phyloP scores from a whole-genome alignment of 2,797 vertebrate species.

The Sebastes miniatus region DNA sequence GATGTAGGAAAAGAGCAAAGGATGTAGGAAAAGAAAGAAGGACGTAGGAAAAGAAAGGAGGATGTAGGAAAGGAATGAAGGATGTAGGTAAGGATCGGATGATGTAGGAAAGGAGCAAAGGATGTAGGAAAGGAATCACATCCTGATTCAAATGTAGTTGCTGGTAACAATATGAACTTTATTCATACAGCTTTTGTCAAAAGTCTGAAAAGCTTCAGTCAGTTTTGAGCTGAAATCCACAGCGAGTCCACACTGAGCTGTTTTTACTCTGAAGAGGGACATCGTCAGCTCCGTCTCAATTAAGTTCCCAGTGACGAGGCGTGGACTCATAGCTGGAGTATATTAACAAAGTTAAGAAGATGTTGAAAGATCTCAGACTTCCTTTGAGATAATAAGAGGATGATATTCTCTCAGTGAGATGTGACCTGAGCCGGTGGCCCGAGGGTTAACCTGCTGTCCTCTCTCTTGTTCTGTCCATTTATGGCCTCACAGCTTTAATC shows the following conservation, averaged over 20 bases:
- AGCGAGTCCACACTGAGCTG: background rate
- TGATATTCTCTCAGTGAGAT: constrained; percentile 17
- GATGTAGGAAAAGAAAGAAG: too few species aligned
- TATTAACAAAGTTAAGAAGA: background rate
- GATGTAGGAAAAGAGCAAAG: too few species aligned
- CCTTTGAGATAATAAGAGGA: constrained; percentile 26
- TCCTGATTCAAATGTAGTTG: too few species aligned
- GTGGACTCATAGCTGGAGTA: background rate
- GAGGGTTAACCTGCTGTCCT: constrained; percentile 31
- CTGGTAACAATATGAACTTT: background rate
- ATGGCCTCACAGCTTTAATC: constrained; percentile 47
- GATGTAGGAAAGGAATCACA: too few species aligned
- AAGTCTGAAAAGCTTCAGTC: background rate
- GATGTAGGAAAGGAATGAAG: too few species aligned
- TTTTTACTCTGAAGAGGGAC: too few species aligned
- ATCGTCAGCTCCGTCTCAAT: too few species aligned
- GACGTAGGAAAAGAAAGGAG: too few species aligned
- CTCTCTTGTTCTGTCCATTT: constrained; percentile 44
- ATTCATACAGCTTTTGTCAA: background rate
- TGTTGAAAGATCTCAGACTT: constrained; percentile 12
- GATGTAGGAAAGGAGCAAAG: too few species aligned
- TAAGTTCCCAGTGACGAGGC: too few species aligned
- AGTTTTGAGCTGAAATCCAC: background rate
- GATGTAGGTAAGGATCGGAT: too few species aligned
- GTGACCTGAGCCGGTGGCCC: constrained; percentile 13